Base-by-base conservation (phyloP, 2,888 invertebrate genomes). In the Nesidiocoris tenuis region DNA sequence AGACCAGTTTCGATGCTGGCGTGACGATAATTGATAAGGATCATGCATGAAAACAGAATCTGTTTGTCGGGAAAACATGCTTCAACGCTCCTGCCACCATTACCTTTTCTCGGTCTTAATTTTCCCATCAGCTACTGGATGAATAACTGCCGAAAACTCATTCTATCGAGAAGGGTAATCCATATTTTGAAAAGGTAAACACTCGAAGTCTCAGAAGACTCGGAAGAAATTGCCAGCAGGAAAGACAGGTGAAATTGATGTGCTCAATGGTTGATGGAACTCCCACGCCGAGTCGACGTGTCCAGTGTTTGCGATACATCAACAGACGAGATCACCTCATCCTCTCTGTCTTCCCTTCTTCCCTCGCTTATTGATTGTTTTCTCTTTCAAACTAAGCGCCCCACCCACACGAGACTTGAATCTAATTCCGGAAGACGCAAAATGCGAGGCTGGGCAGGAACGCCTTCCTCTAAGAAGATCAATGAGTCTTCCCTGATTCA, bases 291-390 rank as follows among this genome's bases (percentile, higher is more conserved):
- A 39, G 3, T 3, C 39, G 39, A 39, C 39, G 39, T 39, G 39
- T 39, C 39, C 39, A 39, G 39, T 39, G 39, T 39, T 39, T 39
- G 39, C 39, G 12, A 39, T 39, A 39, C 39, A 39, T 39, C 39
- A 39, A 39, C 39, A 3, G 39, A 7, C 39, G 5, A 12, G 12
- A 39, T 39, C 39, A 39, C 3, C 39, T 39, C 39, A 7, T 12
- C 12, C 39, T 12, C 5, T 39, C 39, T 12, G 63, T 63, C 63
- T 63, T 21, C 63, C 5, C 16, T 16, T 21, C 63, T 63, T 21
- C 21, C 63, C 19, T 18, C 63, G 9, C 63, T 63, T 63, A 63
- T 63, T 63, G 18, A 63, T 63, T 63, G 63, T 19, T 21, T 63
- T 63, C 63, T 63, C 21, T 63, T 63, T 21, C 39, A 39, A 21